These are phyloP conservation scores for Erebia palarica DNA, from an alignment of 2,888 invertebrate genomes.

Conservation along the genomic window DNA sequence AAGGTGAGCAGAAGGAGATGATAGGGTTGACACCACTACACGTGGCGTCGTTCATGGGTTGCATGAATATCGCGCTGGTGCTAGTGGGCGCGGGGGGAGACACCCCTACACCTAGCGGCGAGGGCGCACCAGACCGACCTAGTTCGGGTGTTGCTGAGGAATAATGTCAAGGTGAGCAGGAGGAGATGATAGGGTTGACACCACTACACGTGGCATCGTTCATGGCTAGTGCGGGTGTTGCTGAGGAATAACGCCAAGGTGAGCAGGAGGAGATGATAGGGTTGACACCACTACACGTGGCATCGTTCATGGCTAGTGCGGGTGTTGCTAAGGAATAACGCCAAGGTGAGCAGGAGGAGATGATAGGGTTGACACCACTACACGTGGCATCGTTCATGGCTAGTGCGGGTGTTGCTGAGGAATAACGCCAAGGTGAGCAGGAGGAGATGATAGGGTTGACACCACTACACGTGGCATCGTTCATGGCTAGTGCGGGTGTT, in stretches of 20 bases:
- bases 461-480: too few species aligned
- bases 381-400: constrained; percentile 98
- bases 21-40: constrained; percentile 97
- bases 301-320: constrained; percentile 93
- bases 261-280: too few species aligned
- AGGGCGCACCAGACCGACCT: constrained; percentile 99
- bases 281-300: constrained; percentile 97
- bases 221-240: constrained; percentile 81
- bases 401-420: constrained; percentile 95
- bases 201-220: not conserved
- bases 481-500: too few species aligned
- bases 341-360: constrained; percentile 99
- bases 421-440: constrained; percentile 96
- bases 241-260: constrained; percentile 96
- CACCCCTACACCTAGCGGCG: constrained; percentile 97
- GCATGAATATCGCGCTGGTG: constrained; percentile 99
- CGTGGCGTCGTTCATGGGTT: constrained; percentile 99
- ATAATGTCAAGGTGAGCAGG: constrained; percentile 89
- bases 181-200: not conserved
- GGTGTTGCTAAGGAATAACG: constrained; percentile 99
- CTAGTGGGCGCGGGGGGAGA: constrained; percentile 97
- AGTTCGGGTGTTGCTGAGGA: constrained; percentile 95
- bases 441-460: too few species aligned
- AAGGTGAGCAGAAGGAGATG: too few species aligned
- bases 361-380: constrained; percentile 96